A percentile compares a stretch with the other conserved stretches of the same genome.
Evolutionary conservation across 2,888 invertebrate species (phyloP).

Genomic region (Chymomyza caudatula): DNA sequence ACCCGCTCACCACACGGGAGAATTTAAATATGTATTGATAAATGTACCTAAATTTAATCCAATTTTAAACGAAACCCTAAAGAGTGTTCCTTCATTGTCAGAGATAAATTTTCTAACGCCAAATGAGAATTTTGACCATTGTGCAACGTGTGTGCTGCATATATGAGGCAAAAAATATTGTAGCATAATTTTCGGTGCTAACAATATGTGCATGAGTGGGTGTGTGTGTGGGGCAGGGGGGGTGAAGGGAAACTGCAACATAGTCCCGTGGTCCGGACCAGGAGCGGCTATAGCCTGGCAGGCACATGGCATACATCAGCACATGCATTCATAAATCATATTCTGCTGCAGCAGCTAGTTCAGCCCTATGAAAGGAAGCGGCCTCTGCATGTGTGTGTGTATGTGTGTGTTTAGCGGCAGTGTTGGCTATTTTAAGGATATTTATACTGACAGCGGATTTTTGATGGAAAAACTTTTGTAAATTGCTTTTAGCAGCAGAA

Average conservation of each 20-base stretch:
- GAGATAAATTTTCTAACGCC: no score
- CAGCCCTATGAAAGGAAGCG: conserved; percentile 42
- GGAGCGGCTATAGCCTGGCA: conserved; percentile 21
- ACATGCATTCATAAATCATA: conserved; percentile 72
- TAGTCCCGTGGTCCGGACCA: not conserved
- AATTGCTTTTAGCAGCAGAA: conserved; percentile 72
- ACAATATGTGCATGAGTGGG: conserved; percentile 43
- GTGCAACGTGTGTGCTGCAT: conserved; percentile 6
- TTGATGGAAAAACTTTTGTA: conserved; percentile 77
- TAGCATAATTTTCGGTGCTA: conserved; percentile 67
- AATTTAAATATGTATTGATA: no score
- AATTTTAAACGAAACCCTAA: no score
- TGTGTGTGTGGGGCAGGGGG: not conserved
- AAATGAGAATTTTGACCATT: no score
- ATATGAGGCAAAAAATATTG: conserved; percentile 52
- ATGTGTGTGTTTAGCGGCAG: conserved; percentile 42
- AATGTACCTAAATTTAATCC: no score
- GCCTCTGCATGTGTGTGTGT: conserved; percentile 25
- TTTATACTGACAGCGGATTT: conserved; percentile 77
- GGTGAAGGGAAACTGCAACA: not conserved
- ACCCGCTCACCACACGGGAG: no score
- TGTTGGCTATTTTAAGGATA: conserved; percentile 74
- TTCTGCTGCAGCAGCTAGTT: conserved; percentile 62
- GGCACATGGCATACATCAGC: conserved; percentile 69
- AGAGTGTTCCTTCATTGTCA: no score